A percentile compares a stretch with the other conserved stretches of the same genome.
Conservation (phyloP, 2,113 vertebrate species). For the Phyllostomus discolor region DNA sequence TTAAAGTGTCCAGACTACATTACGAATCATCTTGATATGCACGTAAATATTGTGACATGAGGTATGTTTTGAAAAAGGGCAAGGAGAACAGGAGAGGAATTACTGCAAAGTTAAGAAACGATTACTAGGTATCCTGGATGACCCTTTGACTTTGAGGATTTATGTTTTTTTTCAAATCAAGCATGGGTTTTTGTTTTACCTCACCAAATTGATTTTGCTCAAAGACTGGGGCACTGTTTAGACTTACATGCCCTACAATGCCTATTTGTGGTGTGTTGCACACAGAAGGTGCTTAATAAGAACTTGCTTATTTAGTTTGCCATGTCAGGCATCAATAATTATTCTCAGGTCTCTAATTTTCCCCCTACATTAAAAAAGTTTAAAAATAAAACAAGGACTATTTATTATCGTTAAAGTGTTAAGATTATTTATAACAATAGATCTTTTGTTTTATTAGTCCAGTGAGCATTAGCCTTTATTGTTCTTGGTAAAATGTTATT, state of each 20-base stretch:
- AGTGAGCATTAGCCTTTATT: constrained; percentile 45
- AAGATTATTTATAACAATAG: constrained; percentile 54
- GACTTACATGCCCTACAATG: background rate
- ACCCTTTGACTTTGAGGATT: background rate
- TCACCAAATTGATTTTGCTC: background rate
- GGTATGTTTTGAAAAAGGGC: background rate
- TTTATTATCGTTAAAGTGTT: constrained; percentile 52
- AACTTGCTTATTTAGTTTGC: background rate
- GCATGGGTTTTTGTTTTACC: background rate
- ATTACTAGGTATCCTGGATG: background rate
- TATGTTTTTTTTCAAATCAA: background rate
- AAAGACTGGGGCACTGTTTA: background rate
- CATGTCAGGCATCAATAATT: background rate
- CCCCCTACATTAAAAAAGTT: background rate
- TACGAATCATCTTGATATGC: constrained; percentile 18
- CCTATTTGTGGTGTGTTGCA: background rate
- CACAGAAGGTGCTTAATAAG: constrained; percentile 24
- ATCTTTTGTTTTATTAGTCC: constrained; percentile 53
- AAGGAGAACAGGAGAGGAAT: background rate
- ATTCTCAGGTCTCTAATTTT: background rate
- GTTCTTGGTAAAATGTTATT: constrained; percentile 59
- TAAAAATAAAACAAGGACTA: constrained; percentile 32
- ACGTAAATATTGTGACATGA: background rate
- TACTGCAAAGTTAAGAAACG: background rate
- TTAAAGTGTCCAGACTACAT: constrained; percentile 7